Conservation (phyloP, 2,797 vertebrate species). For the Epinephelus coioides region DNA sequence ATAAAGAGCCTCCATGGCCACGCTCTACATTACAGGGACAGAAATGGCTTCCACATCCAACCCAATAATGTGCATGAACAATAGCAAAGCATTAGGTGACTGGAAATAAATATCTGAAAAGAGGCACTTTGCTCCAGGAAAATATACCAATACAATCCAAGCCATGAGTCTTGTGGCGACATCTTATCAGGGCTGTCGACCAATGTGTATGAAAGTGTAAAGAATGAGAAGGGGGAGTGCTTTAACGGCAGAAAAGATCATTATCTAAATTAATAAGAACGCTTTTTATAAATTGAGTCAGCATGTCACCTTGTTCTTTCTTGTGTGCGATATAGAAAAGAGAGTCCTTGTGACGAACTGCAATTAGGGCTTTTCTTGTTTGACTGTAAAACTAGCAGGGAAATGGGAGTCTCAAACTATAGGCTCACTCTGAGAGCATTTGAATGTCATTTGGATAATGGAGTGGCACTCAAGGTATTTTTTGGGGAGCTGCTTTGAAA, state of each 20-base stretch:
- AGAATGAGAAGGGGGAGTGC: conserved; percentile 44
- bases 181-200: conserved; percentile 50
- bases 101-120: conserved; percentile 79
- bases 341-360: conserved; percentile 48
- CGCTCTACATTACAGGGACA: conserved; percentile 67
- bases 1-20: conserved; percentile 66
- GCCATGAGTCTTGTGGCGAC: conserved; percentile 40
- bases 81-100: conserved; percentile 76
- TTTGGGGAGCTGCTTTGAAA: conserved; percentile 68
- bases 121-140: conserved; percentile 67
- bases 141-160: conserved; percentile 54
- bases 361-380: conserved; percentile 70
- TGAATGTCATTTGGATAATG: conserved; percentile 78
- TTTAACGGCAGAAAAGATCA: conserved; percentile 48
- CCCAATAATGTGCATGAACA: conserved; percentile 76
- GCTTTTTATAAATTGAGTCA: conserved; percentile 58
- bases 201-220: conserved; percentile 34
- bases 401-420: conserved; percentile 55
- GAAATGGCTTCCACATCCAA: conserved; percentile 71
- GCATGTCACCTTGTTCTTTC: conserved; percentile 52
- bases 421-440: conserved; percentile 59
- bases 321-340: conserved; percentile 30
- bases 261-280: conserved; percentile 71
- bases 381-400: conserved; percentile 63
- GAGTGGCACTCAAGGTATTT: conserved; percentile 53